Conservation (phyloP, 1,140 invertebrate genomes). For the Drosophila baimaii region DNA sequence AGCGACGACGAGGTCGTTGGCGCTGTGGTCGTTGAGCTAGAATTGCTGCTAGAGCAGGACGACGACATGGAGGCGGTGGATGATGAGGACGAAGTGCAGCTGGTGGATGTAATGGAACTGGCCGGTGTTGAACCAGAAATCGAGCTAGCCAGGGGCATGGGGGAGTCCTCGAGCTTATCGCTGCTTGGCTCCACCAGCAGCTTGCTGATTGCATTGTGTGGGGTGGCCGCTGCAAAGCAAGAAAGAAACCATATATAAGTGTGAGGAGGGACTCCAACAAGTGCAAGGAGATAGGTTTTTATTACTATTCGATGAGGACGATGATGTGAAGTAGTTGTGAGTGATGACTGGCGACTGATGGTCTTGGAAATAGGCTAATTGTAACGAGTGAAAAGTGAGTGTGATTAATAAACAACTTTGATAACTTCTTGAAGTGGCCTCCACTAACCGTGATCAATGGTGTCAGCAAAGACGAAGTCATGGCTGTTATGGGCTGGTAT, state of each 20-base stretch:
- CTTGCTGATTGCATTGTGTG: conserved; percentile 44
- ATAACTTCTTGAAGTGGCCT: background rate
- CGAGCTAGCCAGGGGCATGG: conserved; percentile 56
- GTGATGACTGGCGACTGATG: conserved; percentile 63
- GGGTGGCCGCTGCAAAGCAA: conserved; percentile 35
- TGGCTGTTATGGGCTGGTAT: conserved; percentile 41
- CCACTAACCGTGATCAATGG: conserved; percentile 74
- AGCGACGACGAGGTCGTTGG: conserved; percentile 57
- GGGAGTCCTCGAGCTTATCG: conserved; percentile 65
- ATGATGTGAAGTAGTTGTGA: conserved; percentile 68
- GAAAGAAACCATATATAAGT: conserved; percentile 9
- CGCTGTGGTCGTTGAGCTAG: conserved; percentile 49
- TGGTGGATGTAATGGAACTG: conserved; percentile 58
- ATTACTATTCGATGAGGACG: conserved; percentile 71
- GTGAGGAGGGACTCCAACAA: background rate
- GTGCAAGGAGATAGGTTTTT: background rate
- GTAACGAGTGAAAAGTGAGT: conserved; percentile 7
- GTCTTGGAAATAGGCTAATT: conserved; percentile 68
- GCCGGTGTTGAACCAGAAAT: conserved; percentile 43
- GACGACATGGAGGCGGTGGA: conserved; percentile 64
- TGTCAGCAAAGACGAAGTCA: conserved; percentile 75
- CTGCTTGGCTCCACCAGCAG: conserved; percentile 59
- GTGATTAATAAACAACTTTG: background rate
- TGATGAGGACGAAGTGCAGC: conserved; percentile 65
- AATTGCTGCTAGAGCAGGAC: conserved; percentile 71